These are phyloP conservation scores for Drosophila cyrtoloma DNA, from an alignment of 2,888 invertebrate species.

Conservation along the genomic window DNA sequence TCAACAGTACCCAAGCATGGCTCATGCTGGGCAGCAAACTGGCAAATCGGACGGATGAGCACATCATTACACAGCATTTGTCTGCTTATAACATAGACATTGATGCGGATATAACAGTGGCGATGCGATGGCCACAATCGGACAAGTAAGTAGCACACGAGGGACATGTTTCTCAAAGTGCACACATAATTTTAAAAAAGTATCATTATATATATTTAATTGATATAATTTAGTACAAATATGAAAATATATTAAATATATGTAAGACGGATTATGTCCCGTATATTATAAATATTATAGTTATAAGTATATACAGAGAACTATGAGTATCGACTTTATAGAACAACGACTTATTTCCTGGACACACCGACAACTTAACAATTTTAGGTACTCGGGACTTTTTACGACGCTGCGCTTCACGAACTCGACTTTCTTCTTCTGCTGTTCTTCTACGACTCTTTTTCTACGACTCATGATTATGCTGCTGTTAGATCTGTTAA, in stretches of 20 bases:
- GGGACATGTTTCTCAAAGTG: background rate
- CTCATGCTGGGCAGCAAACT: constrained; percentile 62
- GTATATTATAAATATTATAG: too few relatives aligned
- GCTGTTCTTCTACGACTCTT: too few relatives aligned
- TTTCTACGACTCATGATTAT: too few relatives aligned
- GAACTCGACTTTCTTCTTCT: too few relatives aligned
- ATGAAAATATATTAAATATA: background rate
- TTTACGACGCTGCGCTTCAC: too few relatives aligned
- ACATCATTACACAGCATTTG: constrained; percentile 49
- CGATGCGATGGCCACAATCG: constrained; percentile 45
- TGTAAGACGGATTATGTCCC: too few relatives aligned
- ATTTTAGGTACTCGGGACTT: too few relatives aligned
- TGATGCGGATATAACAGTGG: constrained; percentile 82
- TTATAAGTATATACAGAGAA: too few relatives aligned
- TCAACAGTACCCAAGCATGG: constrained; percentile 80
- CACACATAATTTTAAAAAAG: background rate
- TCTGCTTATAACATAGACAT: constrained; percentile 66
- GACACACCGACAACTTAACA: too few relatives aligned
- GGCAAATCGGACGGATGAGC: constrained; percentile 30
- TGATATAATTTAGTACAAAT: background rate
- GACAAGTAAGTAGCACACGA: constrained; percentile 39
- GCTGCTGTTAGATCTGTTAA: too few relatives aligned
- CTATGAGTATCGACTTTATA: too few relatives aligned
- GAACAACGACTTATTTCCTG: too few relatives aligned
- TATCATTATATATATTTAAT: background rate